Evolutionary conservation across 2,888 invertebrate genomes (phyloP).

Genomic region (Acanthosepion lycidas): DNA sequence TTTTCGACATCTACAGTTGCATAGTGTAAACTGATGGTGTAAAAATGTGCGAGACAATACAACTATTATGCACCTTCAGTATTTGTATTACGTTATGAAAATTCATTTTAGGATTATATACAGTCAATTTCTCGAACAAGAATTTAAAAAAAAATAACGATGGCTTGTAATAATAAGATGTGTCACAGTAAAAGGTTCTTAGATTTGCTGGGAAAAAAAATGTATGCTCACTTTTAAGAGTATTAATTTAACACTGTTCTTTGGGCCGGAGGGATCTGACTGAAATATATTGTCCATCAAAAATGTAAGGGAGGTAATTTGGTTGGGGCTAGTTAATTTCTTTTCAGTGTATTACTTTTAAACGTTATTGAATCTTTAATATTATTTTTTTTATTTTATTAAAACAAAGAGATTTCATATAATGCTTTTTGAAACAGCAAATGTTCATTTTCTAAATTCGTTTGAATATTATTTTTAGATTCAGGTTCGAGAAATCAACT

Average conservation of each 20-base stretch:
- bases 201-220: no score
- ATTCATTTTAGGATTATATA: neutral
- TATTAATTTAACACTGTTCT: no score
- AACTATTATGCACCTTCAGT: neutral
- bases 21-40: slow-evolving; percentile 4
- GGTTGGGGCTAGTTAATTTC: neutral
- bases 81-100: neutral
- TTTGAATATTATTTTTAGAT: neutral
- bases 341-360: no score
- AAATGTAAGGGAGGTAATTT: neutral
- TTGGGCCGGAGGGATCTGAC: no score
- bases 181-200: no score
- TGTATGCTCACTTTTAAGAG: no score
- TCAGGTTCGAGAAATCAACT: neutral
- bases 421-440: no score
- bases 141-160: neutral
- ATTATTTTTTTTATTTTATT: no score
- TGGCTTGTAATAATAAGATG: no score
- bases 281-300: neutral
- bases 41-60: neutral
- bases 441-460: no score
- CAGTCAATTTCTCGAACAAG: neutral
- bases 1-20: neutral
- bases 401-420: no score
- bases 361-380: no score